phyloP scores from a whole-genome alignment of 2,888 invertebrate species.

The Drosophila histrio region DNA sequence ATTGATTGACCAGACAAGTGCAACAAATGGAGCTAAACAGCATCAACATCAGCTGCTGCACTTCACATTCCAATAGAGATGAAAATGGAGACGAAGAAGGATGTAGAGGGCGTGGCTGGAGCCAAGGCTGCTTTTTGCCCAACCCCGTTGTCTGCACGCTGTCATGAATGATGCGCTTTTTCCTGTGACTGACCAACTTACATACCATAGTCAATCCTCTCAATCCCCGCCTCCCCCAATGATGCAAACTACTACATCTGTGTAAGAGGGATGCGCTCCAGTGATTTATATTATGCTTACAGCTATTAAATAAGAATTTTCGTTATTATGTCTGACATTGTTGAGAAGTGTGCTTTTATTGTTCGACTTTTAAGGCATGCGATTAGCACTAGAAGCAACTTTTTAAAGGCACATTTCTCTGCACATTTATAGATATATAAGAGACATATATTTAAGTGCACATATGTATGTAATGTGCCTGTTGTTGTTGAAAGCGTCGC shows the following conservation, averaged over 20 bases:
- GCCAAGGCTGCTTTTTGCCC: conserved; percentile 20
- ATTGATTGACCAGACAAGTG: conserved; percentile 80
- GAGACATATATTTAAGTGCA: conserved; percentile 3
- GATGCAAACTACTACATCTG: conserved; percentile 52
- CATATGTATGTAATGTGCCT: conserved; percentile 24
- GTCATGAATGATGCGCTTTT: conserved; percentile 73
- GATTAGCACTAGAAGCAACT: conserved; percentile 20
- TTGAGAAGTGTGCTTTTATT: conserved; percentile 49
- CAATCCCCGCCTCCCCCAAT: neutral
- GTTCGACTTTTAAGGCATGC: conserved; percentile 53
- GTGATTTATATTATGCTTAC: conserved; percentile 59
- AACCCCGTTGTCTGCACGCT: conserved; percentile 49
- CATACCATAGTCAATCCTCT: neutral
- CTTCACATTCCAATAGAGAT: conserved; percentile 50
- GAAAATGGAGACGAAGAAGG: neutral
- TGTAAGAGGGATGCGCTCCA: conserved; percentile 39
- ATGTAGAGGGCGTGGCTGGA: conserved; percentile 3
- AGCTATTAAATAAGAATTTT: conserved; percentile 71
- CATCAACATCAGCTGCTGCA: conserved; percentile 68
- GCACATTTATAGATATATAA: neutral
- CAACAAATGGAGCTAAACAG: conserved; percentile 65
- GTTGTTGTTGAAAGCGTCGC: conserved; percentile 49
- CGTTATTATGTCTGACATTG: conserved; percentile 59
- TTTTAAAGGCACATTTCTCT: conserved; percentile 47
- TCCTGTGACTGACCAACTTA: conserved; percentile 62